phyloP scores from a whole-genome alignment of 2,797 vertebrate species.

The Galagoides demidoff region DNA sequence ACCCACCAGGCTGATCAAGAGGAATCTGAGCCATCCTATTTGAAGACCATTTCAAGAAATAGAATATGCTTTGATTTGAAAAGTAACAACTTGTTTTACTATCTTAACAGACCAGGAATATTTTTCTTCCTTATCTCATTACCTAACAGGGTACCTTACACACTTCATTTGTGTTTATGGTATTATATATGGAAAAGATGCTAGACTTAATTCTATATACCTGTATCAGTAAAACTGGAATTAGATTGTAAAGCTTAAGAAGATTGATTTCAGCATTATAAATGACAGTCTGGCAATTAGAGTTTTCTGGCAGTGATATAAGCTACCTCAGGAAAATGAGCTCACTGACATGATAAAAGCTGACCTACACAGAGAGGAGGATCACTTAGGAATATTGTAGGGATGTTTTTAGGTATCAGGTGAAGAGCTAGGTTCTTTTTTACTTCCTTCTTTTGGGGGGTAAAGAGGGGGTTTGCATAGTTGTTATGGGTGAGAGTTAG shows the following conservation, averaged over 20 bases:
- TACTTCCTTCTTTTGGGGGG: not conserved
- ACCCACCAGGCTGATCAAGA: not conserved
- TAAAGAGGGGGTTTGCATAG: too few relatives aligned
- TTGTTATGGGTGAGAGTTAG: too few relatives aligned
- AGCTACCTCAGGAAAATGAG: not conserved
- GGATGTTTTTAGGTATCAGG: not conserved
- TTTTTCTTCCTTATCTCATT: not conserved
- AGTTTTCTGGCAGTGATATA: not conserved
- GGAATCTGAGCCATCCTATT: not conserved
- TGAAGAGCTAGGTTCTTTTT: not conserved
- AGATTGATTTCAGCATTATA: not conserved
- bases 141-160: not conserved
- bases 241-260: not conserved
- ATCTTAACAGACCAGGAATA: not conserved
- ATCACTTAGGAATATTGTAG: not conserved
- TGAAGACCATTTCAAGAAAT: not conserved
- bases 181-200: not conserved
- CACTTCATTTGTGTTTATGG: not conserved
- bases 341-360: not conserved
- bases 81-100: not conserved
- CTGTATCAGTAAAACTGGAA: not conserved
- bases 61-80: not conserved
- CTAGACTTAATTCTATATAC: not conserved
- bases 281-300: not conserved
- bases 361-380: not conserved